phyloP scores from a whole-genome alignment of 2,797 vertebrate genomes.

The Xyrichtys novacula region DNA sequence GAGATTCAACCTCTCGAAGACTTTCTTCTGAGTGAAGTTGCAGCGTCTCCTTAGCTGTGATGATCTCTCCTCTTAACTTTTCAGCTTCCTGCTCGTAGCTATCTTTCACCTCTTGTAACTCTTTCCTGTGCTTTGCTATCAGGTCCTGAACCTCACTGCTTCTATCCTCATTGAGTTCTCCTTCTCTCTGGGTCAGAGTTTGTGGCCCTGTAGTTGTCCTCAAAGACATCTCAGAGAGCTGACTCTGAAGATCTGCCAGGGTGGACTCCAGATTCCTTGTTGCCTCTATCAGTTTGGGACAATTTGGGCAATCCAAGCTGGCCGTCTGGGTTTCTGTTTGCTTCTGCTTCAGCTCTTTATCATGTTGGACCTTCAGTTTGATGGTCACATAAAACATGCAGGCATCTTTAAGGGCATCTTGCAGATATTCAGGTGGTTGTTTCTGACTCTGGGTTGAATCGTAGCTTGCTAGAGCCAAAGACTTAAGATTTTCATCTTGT shows the following conservation, averaged over 20 bases:
- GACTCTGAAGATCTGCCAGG: constrained; percentile 68
- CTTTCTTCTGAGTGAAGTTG: constrained; percentile 80
- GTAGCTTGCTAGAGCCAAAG: constrained; percentile 67
- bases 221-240: constrained; percentile 40
- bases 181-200: constrained; percentile 75
- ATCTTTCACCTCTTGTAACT: constrained; percentile 81
- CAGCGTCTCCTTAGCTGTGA: constrained; percentile 74
- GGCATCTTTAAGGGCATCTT: constrained; percentile 80
- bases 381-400: constrained; percentile 72
- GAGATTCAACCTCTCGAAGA: constrained; percentile 79
- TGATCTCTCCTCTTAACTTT: constrained; percentile 75
- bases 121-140: constrained; percentile 79
- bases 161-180: constrained; percentile 77
- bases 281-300: constrained; percentile 73
- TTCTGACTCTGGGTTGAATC: constrained; percentile 49
- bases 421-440: constrained; percentile 69
- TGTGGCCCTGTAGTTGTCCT: constrained; percentile 35
- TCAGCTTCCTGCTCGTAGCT: constrained; percentile 76
- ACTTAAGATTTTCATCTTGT: constrained; percentile 66
- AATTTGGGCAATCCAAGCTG: constrained; percentile 68
- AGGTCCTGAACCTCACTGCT: constrained; percentile 79
- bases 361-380: constrained; percentile 68
- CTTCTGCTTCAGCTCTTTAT: constrained; percentile 55
- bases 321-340: constrained; percentile 30
- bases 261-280: constrained; percentile 68